A percentile compares a stretch with the other conserved stretches of the same genome.
These are phyloP conservation scores for Epizoanthus illoricatus DNA, from an alignment of 92 coral and sea anemone species.

Conservation along the genomic window DNA sequence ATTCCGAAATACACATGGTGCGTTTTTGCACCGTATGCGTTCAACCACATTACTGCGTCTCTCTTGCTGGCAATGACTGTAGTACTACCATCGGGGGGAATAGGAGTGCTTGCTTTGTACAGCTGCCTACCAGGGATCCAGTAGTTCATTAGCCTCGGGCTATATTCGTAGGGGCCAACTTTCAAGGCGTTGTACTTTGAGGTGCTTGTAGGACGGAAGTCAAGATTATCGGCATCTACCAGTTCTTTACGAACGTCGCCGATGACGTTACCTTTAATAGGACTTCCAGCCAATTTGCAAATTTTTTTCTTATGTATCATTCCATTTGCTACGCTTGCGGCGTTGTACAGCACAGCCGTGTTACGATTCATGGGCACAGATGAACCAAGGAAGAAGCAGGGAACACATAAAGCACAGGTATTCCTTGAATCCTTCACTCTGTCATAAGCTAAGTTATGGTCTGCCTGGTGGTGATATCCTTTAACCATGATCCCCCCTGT, in stretches of 20 bases:
- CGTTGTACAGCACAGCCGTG: conserved; percentile 55
- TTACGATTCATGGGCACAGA: conserved; percentile 56
- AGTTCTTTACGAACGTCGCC: conserved; percentile 58
- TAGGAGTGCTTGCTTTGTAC: conserved; percentile 67
- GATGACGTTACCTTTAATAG: conserved; percentile 43
- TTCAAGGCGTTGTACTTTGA: conserved; percentile 53
- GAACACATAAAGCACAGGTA: conserved; percentile 67
- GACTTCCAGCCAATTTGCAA: conserved; percentile 62
- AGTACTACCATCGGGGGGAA: conserved; percentile 56
- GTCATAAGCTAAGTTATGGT: conserved; percentile 64
- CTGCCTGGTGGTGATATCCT: conserved; percentile 58
- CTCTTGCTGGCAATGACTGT: conserved; percentile 45
- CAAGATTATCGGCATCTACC: conserved; percentile 71
- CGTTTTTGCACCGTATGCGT: conserved; percentile 58
- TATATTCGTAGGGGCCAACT: conserved; percentile 67
- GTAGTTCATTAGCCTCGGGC: conserved; percentile 39
- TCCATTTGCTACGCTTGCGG: conserved; percentile 68
- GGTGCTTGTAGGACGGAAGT: conserved; percentile 62
- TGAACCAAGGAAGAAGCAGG: conserved; percentile 49
- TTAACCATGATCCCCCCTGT: conserved; percentile 66
- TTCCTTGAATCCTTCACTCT: conserved; percentile 42
- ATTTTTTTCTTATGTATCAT: conserved; percentile 50
- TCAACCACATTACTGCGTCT: conserved; percentile 76
- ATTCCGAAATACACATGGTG: conserved; percentile 69
- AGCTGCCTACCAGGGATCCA: conserved; percentile 79